These are phyloP conservation scores for Tillus elongatus DNA, from an alignment of 2,888 invertebrate species.

Conservation along the genomic window DNA sequence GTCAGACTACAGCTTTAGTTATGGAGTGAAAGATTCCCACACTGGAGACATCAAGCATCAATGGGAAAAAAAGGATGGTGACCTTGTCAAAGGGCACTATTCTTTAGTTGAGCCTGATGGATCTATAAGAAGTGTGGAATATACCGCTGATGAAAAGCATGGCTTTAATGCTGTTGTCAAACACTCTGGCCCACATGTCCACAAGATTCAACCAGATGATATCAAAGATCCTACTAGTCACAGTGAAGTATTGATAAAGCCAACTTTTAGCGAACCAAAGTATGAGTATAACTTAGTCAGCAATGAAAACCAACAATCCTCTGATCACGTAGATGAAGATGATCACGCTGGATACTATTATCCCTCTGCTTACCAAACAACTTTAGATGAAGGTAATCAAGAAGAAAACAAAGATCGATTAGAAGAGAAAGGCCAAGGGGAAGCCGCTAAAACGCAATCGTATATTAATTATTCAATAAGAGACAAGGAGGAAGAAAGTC, in stretches of 20 bases:
- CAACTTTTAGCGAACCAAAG: conserved; percentile 6
- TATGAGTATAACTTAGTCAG: conserved; percentile 12
- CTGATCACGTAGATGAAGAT: conserved; percentile 14
- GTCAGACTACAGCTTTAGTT: conserved; percentile 52
- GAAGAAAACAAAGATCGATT: not conserved
- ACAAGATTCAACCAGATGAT: conserved; percentile 23
- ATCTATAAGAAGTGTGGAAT: conserved; percentile 51
- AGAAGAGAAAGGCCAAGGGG: not conserved
- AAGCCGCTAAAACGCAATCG: no score
- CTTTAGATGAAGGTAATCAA: not conserved
- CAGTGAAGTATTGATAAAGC: conserved; percentile 21
- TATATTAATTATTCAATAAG: no score
- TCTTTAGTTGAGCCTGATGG: conserved; percentile 61
- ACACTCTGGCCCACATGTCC: conserved; percentile 43
- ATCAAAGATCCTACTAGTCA: conserved; percentile 23
- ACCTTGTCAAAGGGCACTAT: conserved; percentile 55
- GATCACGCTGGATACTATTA: conserved; percentile 12
- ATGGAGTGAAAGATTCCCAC: conserved; percentile 51
- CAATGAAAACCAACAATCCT: not conserved
- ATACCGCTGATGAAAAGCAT: conserved; percentile 49
- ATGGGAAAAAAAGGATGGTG: conserved; percentile 55
- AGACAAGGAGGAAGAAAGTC: no score
- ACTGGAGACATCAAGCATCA: conserved; percentile 54
- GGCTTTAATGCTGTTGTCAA: conserved; percentile 53
- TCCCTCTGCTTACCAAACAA: no score